A percentile compares a stretch with the other conserved stretches of the same genome.
These are phyloP conservation scores for Rhinogobius similis DNA, from an alignment of 2,113 vertebrate species.

Conservation along the genomic window DNA sequence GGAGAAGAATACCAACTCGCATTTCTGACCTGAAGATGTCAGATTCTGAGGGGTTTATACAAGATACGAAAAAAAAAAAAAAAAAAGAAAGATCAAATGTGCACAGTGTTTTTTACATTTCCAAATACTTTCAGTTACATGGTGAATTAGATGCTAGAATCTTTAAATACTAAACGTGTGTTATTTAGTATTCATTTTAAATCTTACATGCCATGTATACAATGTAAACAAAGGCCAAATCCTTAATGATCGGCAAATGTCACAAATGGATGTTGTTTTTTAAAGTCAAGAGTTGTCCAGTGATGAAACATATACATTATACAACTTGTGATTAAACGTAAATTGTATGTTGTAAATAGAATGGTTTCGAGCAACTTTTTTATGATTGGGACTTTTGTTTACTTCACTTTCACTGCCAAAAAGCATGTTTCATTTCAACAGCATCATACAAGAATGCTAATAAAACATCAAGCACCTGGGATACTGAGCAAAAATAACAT, in stretches of 20 bases:
- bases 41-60: not conserved
- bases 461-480: conserved; percentile 50
- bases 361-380: not conserved
- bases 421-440: conserved; percentile 34
- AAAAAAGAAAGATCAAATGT: not conserved
- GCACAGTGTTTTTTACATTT: not conserved
- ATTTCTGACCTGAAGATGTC: conserved; percentile 16
- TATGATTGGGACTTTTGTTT: not conserved
- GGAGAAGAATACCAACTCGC: conserved; percentile 34
- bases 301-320: too few relatives aligned
- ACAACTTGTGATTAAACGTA: too few relatives aligned
- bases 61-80: not conserved
- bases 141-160: too few relatives aligned
- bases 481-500: conserved; percentile 55
- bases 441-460: conserved; percentile 45
- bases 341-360: too few relatives aligned
- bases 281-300: too few relatives aligned
- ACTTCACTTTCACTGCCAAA: conserved; percentile 25
- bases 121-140: not conserved
- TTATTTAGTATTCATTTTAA: too few relatives aligned
- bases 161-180: too few relatives aligned
- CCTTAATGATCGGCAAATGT: too few relatives aligned
- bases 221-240: too few relatives aligned
- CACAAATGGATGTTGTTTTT: too few relatives aligned
- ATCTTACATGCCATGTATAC: too few relatives aligned